phyloP scores from a whole-genome alignment of 2,888 invertebrate species.

The Tenthredo livida region DNA sequence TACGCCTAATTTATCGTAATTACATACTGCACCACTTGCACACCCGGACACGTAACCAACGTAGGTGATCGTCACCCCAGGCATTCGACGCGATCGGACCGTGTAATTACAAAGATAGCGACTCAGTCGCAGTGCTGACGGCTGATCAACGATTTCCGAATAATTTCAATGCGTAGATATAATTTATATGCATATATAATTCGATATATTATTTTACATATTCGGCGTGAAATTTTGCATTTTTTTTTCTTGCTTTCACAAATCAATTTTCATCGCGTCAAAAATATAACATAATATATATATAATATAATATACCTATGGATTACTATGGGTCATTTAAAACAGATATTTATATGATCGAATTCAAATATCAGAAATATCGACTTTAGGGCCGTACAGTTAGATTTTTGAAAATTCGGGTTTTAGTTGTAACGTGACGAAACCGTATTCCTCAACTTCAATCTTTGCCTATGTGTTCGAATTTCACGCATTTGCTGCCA shows the following conservation, averaged over 20 bases:
- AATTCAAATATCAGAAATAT: too few species aligned
- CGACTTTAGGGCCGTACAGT: too few species aligned
- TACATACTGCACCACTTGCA: neutral
- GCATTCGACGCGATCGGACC: constrained; percentile 13
- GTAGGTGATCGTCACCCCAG: neutral
- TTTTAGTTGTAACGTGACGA: too few species aligned
- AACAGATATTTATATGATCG: too few species aligned
- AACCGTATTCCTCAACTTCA: too few species aligned
- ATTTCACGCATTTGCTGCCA: too few species aligned
- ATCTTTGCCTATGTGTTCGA: too few species aligned
- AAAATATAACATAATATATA: too few species aligned
- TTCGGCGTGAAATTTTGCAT: neutral
- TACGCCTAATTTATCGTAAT: constrained; percentile 42
- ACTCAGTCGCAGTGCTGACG: neutral
- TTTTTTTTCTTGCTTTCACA: neutral
- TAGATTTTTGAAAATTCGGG: too few species aligned
- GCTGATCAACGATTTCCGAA: neutral
- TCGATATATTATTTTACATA: neutral
- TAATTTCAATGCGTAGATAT: neutral
- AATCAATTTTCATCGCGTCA: neutral
- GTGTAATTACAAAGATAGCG: constrained; percentile 32
- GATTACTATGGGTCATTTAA: too few species aligned
- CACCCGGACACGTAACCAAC: neutral
- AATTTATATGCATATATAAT: neutral
- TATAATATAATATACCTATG: too few species aligned